Evolutionary conservation across 2,888 invertebrate genomes (phyloP), one percentile per base, ranked within the genome.

Genomic region (Netelia virgata): DNA sequence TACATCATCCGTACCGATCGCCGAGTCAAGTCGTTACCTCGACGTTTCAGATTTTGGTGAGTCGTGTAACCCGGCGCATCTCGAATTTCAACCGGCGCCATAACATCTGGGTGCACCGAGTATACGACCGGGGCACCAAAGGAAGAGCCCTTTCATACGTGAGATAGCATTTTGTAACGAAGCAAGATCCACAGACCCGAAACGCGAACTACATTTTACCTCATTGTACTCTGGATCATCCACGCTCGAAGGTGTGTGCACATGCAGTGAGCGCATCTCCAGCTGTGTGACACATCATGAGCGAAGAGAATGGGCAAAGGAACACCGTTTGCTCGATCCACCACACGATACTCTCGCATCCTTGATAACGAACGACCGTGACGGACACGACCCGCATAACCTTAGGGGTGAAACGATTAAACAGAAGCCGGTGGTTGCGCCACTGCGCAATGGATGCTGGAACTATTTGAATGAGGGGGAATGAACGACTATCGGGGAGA

Each of bases 221-320:
- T 89, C 89, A 90, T 91, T 90, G 91, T 91, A 81, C 83, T 70
- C 47, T 66, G 86, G 88, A 88, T 90, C 89, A 90, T 90, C 89
- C 89, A 86, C 87, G 83, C 72, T 75, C 70, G 63, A 66, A 72
- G 70, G 74, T 73, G 72, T 69, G 74, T 78, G 88, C 66, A 66
- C 47, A 36, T 36, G 36, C 36, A 36, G 8, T 3, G n/a, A 20
- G 63, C 43, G 74, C 64, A 68, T 66, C 66, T 53, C 41, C 69
- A 36, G 50, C 10, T 55, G 36, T 47, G 41, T 47, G 28, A 50
- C 36, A 36, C 6, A 59, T 47, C 18, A 16, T 14, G 20, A 36
- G 36, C 36, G 36, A 36, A 36, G 8, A 36, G 36, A 36, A 36
- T 36, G 20, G 28, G 50, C 14, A n/a, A 50, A 87, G 41, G 68